Evolutionary conservation across 2,797 vertebrate genomes (phyloP), one percentile per base, ranked within the genome.

Genomic region (Novumbra hubbsi): DNA sequence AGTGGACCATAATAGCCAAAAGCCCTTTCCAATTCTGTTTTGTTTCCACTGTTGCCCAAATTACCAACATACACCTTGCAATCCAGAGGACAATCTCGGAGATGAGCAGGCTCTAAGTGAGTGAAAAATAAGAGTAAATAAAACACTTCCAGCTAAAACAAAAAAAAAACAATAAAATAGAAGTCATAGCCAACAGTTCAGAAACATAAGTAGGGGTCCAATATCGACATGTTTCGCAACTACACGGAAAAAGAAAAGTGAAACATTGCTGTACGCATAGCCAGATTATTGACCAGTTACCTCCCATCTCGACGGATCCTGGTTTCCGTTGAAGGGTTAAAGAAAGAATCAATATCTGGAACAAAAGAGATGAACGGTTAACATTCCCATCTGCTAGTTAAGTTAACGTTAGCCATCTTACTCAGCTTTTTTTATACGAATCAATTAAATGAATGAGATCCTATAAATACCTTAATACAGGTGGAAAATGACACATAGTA

Each of bases 21-120:
- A 0, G 97, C 92, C 74, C 96, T 91, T 82, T 99, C 98, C 84
- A 98, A 74, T 78, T 99, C 97, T 0, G 96, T 97, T 89, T 99
- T 99, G 89, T 99, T 99, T 80, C 98, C 98, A 92, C 96, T 98
- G 86, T 97, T 98, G 68, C 98, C 97, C 81, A 99, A 94, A 92
- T 99, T 99, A 60, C 98, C 97, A 79, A 99, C 98, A 11, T 99
- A 99, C 74, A 99, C 96, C 89, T 99, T 98, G 91, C 97, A 99
- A 87, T 98, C 98, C 78, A 98, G 92, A 5, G 97, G 97, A 91
- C 97, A 99, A 84, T 98, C 96, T 84, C 96, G 94, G 74, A 87
- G 83, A 78, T 90, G 87, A 78, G 89, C 77, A 16, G 92, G 88
- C 76, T 93, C 93, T 94, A 73, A 19, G 27, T 19, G 4, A 21